These are phyloP conservation scores for Eudemis profundana DNA, from an alignment of 2,888 invertebrate species.

Conservation along the genomic window DNA sequence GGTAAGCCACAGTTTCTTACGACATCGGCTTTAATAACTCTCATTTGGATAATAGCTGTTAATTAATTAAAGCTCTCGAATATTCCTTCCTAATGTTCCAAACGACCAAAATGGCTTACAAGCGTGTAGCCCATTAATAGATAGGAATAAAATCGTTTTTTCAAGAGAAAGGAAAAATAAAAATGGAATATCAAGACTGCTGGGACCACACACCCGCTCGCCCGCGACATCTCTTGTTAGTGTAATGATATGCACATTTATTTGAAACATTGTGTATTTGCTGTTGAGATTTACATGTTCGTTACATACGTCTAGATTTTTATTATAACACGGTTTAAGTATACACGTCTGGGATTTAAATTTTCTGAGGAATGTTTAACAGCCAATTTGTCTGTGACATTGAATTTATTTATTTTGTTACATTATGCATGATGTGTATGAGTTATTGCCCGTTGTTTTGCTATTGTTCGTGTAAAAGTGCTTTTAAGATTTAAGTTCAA, in stretches of 20 bases:
- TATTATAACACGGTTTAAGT: conserved; percentile 34
- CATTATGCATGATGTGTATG: conserved; percentile 14
- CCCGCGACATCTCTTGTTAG: conserved; percentile 68
- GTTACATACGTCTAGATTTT: conserved; percentile 33
- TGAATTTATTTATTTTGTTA: conserved; percentile 13
- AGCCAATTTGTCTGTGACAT: conserved; percentile 18
- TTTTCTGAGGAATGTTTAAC: conserved; percentile 24
- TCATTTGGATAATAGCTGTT: conserved; percentile 72
- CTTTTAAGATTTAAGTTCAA: neutral
- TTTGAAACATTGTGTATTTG: conserved; percentile 67
- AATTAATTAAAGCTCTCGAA: conserved; percentile 76
- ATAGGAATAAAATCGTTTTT: conserved; percentile 66
- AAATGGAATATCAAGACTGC: conserved; percentile 62
- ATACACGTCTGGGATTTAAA: conserved; percentile 11
- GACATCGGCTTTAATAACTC: conserved; percentile 61
- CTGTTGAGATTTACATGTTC: conserved; percentile 42
- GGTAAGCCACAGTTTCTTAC: conserved; percentile 43
- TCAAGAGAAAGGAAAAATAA: conserved; percentile 61
- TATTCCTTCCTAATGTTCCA: conserved; percentile 71
- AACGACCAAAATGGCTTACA: conserved; percentile 74
- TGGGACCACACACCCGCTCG: conserved; percentile 77
- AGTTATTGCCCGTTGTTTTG: conserved; percentile 7
- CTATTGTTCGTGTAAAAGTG: conserved; percentile 4
- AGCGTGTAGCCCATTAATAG: conserved; percentile 74
- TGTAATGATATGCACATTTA: conserved; percentile 84